Percentiles rank a stretch among this genome's conserved stretches.
phyloP scores from a whole-genome alignment of 2,113 vertebrate genomes.

The Terrapene triunguis region DNA sequence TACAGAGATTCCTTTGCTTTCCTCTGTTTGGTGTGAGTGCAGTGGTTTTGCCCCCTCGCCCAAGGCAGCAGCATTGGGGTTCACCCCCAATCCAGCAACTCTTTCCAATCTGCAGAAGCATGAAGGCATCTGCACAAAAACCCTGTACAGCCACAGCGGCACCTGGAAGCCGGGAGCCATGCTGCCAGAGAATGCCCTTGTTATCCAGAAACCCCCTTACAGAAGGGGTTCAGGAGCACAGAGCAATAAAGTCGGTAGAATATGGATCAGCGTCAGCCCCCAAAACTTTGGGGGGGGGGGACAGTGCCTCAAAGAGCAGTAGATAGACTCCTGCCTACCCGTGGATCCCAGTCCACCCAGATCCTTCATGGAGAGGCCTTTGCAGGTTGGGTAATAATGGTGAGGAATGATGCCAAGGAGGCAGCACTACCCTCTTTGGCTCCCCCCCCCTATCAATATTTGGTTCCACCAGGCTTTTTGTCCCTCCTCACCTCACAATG shows the following conservation, averaged over 20 bases:
- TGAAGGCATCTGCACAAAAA: neutral
- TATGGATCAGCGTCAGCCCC: neutral
- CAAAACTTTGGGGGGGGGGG: neutral
- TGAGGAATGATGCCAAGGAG: neutral
- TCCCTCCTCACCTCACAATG: neutral
- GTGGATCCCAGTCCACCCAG: neutral
- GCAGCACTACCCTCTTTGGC: neutral
- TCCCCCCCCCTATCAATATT: neutral
- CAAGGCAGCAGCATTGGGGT: neutral
- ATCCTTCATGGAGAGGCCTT: neutral
- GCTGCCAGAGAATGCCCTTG: neutral
- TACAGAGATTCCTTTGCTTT: neutral
- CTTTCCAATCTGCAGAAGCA: neutral
- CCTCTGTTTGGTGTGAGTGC: neutral
- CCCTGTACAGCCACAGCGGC: neutral
- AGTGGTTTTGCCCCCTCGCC: neutral
- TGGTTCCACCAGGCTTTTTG: neutral
- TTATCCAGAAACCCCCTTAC: neutral
- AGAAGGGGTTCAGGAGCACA: neutral
- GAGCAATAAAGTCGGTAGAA: neutral
- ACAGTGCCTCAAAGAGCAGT: neutral
- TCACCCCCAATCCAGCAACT: neutral
- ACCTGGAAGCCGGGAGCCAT: neutral
- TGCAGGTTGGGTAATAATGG: neutral
- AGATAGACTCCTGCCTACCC: neutral